These are phyloP conservation scores for Temnothorax rugatulus DNA, from an alignment of 2,888 invertebrate genomes.

Conservation along the genomic window DNA sequence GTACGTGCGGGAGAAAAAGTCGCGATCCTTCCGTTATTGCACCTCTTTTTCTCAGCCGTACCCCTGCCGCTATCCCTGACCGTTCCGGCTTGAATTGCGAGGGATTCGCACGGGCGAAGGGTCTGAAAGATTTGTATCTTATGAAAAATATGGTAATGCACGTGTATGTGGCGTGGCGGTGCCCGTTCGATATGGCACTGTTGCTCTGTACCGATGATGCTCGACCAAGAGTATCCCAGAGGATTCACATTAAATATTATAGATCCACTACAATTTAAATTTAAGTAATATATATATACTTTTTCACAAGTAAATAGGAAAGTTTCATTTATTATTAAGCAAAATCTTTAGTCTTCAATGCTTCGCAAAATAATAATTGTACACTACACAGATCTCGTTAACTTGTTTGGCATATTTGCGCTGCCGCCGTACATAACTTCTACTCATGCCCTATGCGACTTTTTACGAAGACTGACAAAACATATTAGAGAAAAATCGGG, in stretches of 20 bases:
- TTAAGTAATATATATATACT: neutral
- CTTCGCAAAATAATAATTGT: neutral
- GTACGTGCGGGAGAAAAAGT: conserved; percentile 39
- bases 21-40: conserved; percentile 56
- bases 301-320: neutral
- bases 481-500: conserved; percentile 22
- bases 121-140: conserved; percentile 76
- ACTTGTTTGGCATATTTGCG: neutral
- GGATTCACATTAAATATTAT: conserved; percentile 39
- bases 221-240: neutral
- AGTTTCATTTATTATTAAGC: neutral
- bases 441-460: neutral
- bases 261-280: conserved; percentile 23
- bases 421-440: neutral
- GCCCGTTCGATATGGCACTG: conserved; percentile 60
- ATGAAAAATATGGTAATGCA: conserved; percentile 77
- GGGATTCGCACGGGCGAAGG: conserved; percentile 68
- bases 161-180: conserved; percentile 39
- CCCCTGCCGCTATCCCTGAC: conserved; percentile 21
- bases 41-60: conserved; percentile 49
- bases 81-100: conserved; percentile 64
- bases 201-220: conserved; percentile 21
- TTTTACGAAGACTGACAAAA: conserved; percentile 20
- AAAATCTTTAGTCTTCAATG: neutral
- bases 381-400: neutral